Evolutionary conservation across 2,797 vertebrate species (phyloP).

Genomic region (Forpus xanthops): DNA sequence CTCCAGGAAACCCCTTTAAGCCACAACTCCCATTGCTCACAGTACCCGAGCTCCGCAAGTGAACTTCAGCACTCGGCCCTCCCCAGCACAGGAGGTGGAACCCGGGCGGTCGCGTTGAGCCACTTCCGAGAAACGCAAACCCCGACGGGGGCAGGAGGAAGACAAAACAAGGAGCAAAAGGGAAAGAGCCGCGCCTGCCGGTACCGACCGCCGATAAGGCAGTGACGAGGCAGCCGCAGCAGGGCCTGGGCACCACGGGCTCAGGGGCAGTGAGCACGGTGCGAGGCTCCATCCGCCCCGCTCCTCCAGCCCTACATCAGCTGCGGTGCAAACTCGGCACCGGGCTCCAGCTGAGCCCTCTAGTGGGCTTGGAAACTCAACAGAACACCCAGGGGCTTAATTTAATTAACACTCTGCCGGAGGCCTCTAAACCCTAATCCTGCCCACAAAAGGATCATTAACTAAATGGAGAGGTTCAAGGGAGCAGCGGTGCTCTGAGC

Average conservation of each 20-base stretch:
- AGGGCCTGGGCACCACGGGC: rapidly evolving
- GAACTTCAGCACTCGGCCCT: neutral
- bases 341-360: slow-evolving; percentile 42
- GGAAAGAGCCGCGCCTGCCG: neutral
- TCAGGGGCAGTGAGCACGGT: rapidly evolving
- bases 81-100: neutral
- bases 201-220: neutral
- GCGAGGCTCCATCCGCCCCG: neutral
- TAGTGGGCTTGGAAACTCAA: slow-evolving; percentile 31
- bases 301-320: neutral
- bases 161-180: neutral
- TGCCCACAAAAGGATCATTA: slow-evolving; percentile 46
- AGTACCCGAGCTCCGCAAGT: neutral
- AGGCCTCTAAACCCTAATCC: slow-evolving; percentile 48
- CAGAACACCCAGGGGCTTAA: neutral
- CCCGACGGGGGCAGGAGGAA: neutral
- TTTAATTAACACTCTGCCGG: slow-evolving; percentile 59
- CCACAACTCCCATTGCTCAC: neutral
- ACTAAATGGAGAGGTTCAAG: slow-evolving; percentile 31
- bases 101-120: neutral
- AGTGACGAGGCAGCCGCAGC: neutral
- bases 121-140: slow-evolving; percentile 24
- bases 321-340: neutral
- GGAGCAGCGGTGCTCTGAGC: neutral
- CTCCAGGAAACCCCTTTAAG: neutral